Conservation (phyloP, 2,113 vertebrate species). For the Notothenia rossii region DNA sequence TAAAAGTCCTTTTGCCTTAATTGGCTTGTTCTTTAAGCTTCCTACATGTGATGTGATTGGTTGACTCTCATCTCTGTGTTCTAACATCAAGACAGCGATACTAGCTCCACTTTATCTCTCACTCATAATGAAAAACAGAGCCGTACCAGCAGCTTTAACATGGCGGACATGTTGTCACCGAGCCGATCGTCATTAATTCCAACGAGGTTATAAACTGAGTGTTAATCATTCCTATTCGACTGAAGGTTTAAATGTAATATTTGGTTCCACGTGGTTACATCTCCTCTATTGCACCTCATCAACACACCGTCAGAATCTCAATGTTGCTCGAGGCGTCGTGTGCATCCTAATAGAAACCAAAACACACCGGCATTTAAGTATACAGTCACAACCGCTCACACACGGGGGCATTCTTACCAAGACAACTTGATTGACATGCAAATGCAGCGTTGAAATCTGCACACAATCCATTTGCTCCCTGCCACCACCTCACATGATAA, state of each 20-base stretch:
- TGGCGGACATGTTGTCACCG: conserved; percentile 6
- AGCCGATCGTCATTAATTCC: conserved; percentile 36
- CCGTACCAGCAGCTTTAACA: not conserved
- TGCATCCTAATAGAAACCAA: conserved; percentile 9
- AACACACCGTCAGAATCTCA: conserved; percentile 31
- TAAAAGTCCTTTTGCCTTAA: not conserved
- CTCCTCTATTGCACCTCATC: conserved; percentile 36
- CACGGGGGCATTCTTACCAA: conserved; percentile 6
- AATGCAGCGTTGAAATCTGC: too few relatives aligned
- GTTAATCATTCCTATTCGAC: conserved; percentile 33
- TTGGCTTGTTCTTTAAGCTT: conserved; percentile 1
- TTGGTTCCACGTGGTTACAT: conserved; percentile 47
- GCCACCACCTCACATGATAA: conserved; percentile 19
- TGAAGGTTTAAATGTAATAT: conserved; percentile 35
- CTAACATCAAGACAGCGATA: not conserved
- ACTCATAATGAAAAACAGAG: too few relatives aligned
- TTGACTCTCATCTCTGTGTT: not conserved
- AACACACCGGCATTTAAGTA: conserved; percentile 3
- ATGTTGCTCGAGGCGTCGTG: not conserved
- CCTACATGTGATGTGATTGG: not conserved
- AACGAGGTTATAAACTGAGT: conserved; percentile 30
- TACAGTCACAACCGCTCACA: not conserved
- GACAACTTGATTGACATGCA: conserved; percentile 3
- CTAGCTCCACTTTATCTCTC: not conserved
- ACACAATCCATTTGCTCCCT: not conserved